phyloP scores from a whole-genome alignment of 2,888 invertebrate genomes.

The Lucinisca nassula region DNA sequence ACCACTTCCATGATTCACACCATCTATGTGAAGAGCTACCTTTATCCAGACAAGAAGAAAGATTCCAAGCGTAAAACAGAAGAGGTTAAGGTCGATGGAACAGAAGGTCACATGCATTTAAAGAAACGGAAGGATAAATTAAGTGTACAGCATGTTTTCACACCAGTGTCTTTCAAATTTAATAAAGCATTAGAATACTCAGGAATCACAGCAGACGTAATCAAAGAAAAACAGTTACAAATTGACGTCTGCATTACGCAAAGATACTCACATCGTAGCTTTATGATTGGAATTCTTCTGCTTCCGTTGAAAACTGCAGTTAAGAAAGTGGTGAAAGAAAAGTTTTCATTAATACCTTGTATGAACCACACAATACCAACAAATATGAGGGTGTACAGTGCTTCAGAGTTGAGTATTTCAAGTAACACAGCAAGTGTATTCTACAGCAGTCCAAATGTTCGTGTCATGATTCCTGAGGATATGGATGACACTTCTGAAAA shows the following conservation, averaged over 20 bases:
- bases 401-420: constrained; percentile 75
- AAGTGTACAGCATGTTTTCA: constrained; percentile 77
- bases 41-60: constrained; percentile 83
- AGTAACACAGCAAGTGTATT: constrained; percentile 62
- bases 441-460: constrained; percentile 77
- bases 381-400: constrained; percentile 84
- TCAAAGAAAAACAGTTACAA: constrained; percentile 78
- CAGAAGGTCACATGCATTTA: constrained; percentile 69
- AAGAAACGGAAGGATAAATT: constrained; percentile 24
- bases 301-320: constrained; percentile 81
- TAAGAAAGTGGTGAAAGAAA: constrained; percentile 81
- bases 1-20: constrained; percentile 85
- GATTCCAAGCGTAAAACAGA: constrained; percentile 84
- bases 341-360: constrained; percentile 81
- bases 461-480: constrained; percentile 64
- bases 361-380: constrained; percentile 83
- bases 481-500: constrained; percentile 62
- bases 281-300: constrained; percentile 81
- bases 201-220: constrained; percentile 75
- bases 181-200: constrained; percentile 81
- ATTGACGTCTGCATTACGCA: constrained; percentile 85
- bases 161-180: constrained; percentile 77
- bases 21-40: constrained; percentile 83
- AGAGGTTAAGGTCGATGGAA: constrained; percentile 77
- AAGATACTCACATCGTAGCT: constrained; percentile 79